These are phyloP conservation scores for Caradrina clavipalpis DNA, from an alignment of 2,888 invertebrate genomes.

Conservation along the genomic window DNA sequence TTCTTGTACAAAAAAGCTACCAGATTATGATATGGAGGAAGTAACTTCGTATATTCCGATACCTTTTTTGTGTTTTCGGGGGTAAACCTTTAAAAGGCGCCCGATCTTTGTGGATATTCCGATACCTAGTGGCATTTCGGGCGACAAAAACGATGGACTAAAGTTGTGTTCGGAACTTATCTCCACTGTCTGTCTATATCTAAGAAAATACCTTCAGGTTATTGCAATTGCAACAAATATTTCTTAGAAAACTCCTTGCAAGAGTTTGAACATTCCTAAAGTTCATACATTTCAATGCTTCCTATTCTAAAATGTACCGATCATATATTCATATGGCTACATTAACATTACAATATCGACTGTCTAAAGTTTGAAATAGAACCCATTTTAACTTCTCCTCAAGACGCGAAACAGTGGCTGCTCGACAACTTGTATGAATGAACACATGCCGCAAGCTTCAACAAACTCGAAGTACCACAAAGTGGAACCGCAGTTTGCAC, in stretches of 20 bases:
- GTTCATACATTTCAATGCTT: neutral
- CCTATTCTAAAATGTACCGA: constrained; percentile 57
- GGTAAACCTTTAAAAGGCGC: too few species aligned
- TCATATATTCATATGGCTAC: constrained; percentile 38
- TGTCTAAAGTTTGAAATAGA: constrained; percentile 38
- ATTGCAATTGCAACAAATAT: constrained; percentile 45
- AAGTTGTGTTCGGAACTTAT: constrained; percentile 61
- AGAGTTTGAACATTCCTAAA: constrained; percentile 28
- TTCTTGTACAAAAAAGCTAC: constrained; percentile 11
- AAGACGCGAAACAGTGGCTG: constrained; percentile 9
- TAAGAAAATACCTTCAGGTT: neutral
- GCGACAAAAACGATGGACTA: neutral
- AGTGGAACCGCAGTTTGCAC: constrained; percentile 39
- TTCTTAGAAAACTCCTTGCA: constrained; percentile 19
- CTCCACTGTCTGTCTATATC: constrained; percentile 19
- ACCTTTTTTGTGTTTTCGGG: too few species aligned
- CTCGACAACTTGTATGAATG: constrained; percentile 38
- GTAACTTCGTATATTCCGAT: constrained; percentile 30
- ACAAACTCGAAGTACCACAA: constrained; percentile 52
- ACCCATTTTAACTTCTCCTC: constrained; percentile 49
- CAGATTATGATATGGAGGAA: constrained; percentile 23
- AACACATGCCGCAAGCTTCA: constrained; percentile 44
- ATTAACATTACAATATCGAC: constrained; percentile 35
- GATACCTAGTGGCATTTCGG: constrained; percentile 31
- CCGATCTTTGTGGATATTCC: too few species aligned